Evolutionary conservation across 2,888 invertebrate species (phyloP), one percentile per base, ranked within the genome.

Genomic region (Galeopsomyia nigrocyanea): DNA sequence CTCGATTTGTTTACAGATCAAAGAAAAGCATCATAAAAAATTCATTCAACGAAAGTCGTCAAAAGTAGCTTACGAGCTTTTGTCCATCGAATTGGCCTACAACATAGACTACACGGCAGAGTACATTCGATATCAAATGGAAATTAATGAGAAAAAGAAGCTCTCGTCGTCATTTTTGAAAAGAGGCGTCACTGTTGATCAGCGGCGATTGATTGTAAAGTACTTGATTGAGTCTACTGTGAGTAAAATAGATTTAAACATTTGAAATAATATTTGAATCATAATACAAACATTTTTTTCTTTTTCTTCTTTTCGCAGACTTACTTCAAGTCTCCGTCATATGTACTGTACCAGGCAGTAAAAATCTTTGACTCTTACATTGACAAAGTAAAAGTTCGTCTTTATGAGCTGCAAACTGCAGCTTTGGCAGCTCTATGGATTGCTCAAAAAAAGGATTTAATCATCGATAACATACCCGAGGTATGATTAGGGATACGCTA

Each of bases 351-450:
- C 64, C 82, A 82, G 71, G 75, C 81, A 3, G 77, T 81, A 0
- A 83, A 78, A 72, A 64, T 84, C 55, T 81, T 84, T 65, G 82
- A 84, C 65, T 72, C 68, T 2, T 77, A 76, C 57, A 74, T 83
- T 50, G 82, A 81, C 61, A 57, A 61, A 19, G 76, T 79, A 39
- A 5, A 26, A 0, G 70, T 80, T 3, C 21, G 61, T 0, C 62
- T 76, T 0, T 21, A 68, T 3, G 70, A 79, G 5, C 71, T 84
- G 16, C 83, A 84, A 22, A 49, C 80, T 1, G 7, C 71, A 1
- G 81, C 80, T 3, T 22, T 84, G 21, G 77, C 81, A 0, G 73
- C 80, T 7, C 68, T 83, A 47, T 84, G 84, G 84, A 81, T 84
- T 26, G 73, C 71, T 0, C 61, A 83, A 7, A 84, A 84, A 72